A percentile compares a stretch with the other conserved stretches of the same genome.
These are phyloP conservation scores for Carcinoscorpius rotundicauda DNA, from an alignment of 1,140 invertebrate species.

Conservation along the genomic window DNA sequence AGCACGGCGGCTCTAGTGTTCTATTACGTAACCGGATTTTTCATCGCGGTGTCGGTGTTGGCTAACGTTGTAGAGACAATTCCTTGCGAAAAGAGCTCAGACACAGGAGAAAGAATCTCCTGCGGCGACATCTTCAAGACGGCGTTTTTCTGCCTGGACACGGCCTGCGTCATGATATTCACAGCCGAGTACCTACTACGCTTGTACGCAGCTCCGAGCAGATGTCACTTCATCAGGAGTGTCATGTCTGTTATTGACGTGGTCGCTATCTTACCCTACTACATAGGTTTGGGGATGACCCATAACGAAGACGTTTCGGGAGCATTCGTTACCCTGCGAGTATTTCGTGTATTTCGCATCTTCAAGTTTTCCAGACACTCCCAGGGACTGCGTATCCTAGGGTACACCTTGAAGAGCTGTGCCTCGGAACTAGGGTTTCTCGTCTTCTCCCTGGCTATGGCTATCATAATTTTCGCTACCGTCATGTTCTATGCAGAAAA, in stretches of 20 bases:
- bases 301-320: slow-evolving; percentile 99
- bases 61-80: slow-evolving; percentile 99
- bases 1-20: slow-evolving; percentile 96
- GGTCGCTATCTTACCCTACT: slow-evolving; percentile 99
- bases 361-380: slow-evolving; percentile 99
- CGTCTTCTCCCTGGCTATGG: slow-evolving; percentile 98
- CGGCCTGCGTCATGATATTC: slow-evolving; percentile 99
- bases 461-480: slow-evolving; percentile 97
- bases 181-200: slow-evolving; percentile 94
- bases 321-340: slow-evolving; percentile 95
- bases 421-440: slow-evolving; percentile 98
- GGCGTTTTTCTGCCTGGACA: slow-evolving; percentile 97
- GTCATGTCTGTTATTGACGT: slow-evolving; percentile 99
- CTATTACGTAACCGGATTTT: slow-evolving; percentile 99
- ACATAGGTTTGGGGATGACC: slow-evolving; percentile 91
- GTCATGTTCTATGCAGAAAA: slow-evolving; percentile 99
- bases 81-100: slow-evolving; percentile 46
- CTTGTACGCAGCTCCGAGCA: slow-evolving; percentile 92
- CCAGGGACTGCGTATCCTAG: slow-evolving; percentile 93
- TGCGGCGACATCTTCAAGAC: slow-evolving; percentile 97
- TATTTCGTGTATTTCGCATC: slow-evolving; percentile 97
- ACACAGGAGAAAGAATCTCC: slow-evolving; percentile 54
- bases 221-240: slow-evolving; percentile 92
- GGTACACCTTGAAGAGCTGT: slow-evolving; percentile 98
- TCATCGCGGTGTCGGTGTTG: slow-evolving; percentile 98